Evolutionary conservation across 2,797 vertebrate species (phyloP).

Genomic region (Peromyscus nudipes): DNA sequence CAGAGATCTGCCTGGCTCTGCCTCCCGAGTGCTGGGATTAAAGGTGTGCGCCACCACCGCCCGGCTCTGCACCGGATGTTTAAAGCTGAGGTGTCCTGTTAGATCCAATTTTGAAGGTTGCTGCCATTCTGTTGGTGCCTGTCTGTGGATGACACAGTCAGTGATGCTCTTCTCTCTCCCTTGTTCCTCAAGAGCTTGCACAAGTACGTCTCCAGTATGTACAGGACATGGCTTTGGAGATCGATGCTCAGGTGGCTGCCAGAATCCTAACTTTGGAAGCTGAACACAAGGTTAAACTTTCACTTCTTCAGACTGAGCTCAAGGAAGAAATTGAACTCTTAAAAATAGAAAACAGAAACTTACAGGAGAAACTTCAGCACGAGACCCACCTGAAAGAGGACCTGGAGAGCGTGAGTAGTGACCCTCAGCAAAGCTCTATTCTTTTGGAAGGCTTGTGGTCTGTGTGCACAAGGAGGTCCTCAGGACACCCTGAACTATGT

Average conservation of each 20-base stretch:
- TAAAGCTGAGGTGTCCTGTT: no score
- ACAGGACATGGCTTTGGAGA: slow-evolving; percentile 87
- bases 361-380: slow-evolving; percentile 85
- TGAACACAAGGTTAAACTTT: slow-evolving; percentile 87
- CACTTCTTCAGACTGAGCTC: slow-evolving; percentile 85
- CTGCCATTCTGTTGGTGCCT: neutral
- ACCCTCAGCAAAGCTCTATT: neutral
- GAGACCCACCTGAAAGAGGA: slow-evolving; percentile 85
- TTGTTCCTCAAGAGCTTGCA: slow-evolving; percentile 90
- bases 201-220: slow-evolving; percentile 84
- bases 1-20: no score
- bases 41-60: no score
- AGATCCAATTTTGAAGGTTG: fast-evolving
- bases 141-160: fast-evolving
- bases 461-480: neutral
- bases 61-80: neutral
- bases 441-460: fast-evolving
- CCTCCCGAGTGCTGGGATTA: no score
- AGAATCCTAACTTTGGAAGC: slow-evolving; percentile 85
- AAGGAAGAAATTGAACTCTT: slow-evolving; percentile 87
- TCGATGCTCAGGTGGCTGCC: slow-evolving; percentile 89
- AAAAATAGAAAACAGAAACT: slow-evolving; percentile 86
- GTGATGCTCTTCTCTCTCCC: neutral
- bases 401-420: slow-evolving; percentile 85
- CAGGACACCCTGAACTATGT: neutral